Evolutionary conservation across 2,888 invertebrate species (phyloP).

Genomic region (Limnephilus marmoratus): DNA sequence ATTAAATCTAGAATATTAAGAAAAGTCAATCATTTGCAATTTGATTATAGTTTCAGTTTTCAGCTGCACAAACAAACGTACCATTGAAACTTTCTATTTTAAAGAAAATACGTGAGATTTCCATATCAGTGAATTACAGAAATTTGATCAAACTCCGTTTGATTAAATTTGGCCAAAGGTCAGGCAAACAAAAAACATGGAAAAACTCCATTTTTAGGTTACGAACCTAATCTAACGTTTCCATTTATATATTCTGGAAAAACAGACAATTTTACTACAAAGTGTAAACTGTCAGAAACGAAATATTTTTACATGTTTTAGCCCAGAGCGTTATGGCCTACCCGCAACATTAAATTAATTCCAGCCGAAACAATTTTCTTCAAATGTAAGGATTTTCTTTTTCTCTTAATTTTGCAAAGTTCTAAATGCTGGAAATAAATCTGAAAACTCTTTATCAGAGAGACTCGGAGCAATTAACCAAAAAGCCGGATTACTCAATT

Average conservation of each 20-base stretch:
- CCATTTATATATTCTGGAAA: background rate
- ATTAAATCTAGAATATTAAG: background rate
- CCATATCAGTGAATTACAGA: background rate
- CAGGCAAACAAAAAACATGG: background rate
- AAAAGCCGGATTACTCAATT: conserved; percentile 18
- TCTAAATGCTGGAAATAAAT: background rate
- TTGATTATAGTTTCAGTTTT: background rate
- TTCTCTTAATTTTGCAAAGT: background rate
- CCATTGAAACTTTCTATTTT: background rate
- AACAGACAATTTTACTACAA: background rate
- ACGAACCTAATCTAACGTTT: background rate
- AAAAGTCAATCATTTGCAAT: background rate
- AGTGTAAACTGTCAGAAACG: background rate
- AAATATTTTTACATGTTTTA: background rate
- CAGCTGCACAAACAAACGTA: background rate
- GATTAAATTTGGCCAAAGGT: background rate
- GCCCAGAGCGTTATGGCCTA: background rate
- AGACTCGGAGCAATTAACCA: conserved; percentile 21
- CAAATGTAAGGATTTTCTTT: background rate
- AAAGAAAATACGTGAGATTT: background rate
- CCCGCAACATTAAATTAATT: background rate
- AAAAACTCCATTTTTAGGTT: background rate
- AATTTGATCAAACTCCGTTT: background rate
- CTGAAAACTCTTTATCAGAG: background rate
- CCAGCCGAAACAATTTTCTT: background rate